These are phyloP conservation scores for Lasaia peninsularis DNA, from an alignment of 1,140 invertebrate species.

Conservation along the genomic window DNA sequence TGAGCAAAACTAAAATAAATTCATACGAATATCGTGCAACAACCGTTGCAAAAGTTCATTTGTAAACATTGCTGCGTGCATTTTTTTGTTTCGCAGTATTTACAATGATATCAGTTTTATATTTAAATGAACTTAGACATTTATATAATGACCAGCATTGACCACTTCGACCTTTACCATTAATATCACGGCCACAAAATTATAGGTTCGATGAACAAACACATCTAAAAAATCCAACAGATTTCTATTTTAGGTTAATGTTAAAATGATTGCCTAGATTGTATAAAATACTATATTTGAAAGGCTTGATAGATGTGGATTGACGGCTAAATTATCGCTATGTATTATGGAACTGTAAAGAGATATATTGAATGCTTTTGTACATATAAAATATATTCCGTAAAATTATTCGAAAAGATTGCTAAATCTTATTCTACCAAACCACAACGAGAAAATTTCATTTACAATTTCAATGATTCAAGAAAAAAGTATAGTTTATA, in stretches of 20 bases:
- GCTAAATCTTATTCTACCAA: too few relatives aligned
- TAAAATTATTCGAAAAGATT: too few relatives aligned
- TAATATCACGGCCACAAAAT: constrained; percentile 17
- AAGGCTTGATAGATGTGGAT: neutral
- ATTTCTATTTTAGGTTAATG: neutral
- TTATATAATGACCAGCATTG: constrained; percentile 14
- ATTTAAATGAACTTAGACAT: constrained; percentile 11
- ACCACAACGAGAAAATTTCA: too few relatives aligned
- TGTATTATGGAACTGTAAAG: too few relatives aligned
- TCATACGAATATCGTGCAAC: too few relatives aligned
- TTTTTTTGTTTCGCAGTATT: neutral
- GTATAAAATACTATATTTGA: neutral
- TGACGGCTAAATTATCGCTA: neutral
- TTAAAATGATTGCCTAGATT: constrained; percentile 4
- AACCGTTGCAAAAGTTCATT: neutral
- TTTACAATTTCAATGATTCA: too few relatives aligned
- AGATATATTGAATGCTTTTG: too few relatives aligned
- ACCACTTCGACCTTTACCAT: constrained; percentile 18
- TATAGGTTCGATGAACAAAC: constrained; percentile 12
- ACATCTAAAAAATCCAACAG: neutral
- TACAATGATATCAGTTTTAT: constrained; percentile 4
- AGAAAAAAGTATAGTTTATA: too few relatives aligned
- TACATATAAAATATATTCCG: too few relatives aligned
- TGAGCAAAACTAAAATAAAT: too few relatives aligned
- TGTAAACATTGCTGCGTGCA: too few relatives aligned